A percentile compares a stretch with the other conserved stretches of the same genome.
phyloP scores from a whole-genome alignment of 2,113 vertebrate species.

The Brachyhypopomus occidentalis region DNA sequence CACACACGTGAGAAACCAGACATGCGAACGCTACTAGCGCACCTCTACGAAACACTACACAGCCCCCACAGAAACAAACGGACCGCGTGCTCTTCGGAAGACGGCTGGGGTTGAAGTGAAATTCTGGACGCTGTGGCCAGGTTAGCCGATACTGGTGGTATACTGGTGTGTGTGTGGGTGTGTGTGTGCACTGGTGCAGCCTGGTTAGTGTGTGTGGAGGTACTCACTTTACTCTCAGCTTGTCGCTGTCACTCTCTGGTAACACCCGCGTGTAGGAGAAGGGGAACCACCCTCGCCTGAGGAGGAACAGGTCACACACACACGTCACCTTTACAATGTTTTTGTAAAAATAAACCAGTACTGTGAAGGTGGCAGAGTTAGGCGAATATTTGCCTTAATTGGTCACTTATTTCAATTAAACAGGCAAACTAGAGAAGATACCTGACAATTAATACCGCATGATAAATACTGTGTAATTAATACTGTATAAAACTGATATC shows the following conservation, averaged over 20 bases:
- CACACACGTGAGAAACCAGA: not conserved
- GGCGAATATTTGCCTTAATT: too few relatives aligned
- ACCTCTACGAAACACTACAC: not conserved
- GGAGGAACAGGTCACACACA: not conserved
- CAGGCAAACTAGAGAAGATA: too few relatives aligned
- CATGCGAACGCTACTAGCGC: not conserved
- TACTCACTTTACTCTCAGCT: conserved; percentile 88
- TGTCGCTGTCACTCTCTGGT: conserved; percentile 82
- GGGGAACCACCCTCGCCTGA: conserved; percentile 97
- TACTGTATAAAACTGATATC: too few relatives aligned
- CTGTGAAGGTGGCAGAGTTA: not conserved
- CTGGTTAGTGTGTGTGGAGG: not conserved
- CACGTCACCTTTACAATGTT: not conserved
- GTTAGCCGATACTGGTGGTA: too few relatives aligned
- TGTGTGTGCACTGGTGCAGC: not conserved
- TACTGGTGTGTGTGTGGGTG: not conserved
- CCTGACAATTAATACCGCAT: too few relatives aligned
- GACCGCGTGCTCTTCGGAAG: not conserved
- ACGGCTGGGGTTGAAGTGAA: too few relatives aligned
- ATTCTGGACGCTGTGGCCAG: not conserved
- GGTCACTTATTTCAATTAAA: too few relatives aligned
- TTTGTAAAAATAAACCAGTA: not conserved
- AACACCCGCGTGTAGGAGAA: conserved; percentile 97
- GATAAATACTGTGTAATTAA: too few relatives aligned
- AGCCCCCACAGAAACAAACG: not conserved